Base-by-base conservation (phyloP, 2,113 vertebrate genomes). In the Heterotilapia buettikoferi region DNA sequence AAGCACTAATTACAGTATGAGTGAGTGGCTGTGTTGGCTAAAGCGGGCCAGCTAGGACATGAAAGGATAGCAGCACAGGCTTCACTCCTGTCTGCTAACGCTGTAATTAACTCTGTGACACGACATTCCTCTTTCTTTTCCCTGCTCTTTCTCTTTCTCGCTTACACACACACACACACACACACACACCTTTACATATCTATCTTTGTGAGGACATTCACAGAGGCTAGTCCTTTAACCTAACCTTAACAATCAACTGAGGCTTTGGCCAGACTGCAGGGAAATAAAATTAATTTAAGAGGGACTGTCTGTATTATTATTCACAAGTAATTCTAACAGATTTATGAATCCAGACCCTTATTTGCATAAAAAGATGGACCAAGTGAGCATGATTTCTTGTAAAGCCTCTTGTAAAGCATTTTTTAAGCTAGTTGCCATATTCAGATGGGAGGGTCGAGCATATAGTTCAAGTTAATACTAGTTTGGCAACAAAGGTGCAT, bases 1-100 rank as follows among this genome's bases (percentile, higher is more conserved):
- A 95, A 95, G 90, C 88, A 90, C 92, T 94, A 94, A 94, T 96
- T 95, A 94, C 90, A 93, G 84, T 80, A 84, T 84, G 94, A 95
- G 87, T 89, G 88, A 93, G 92, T 85, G 83, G 89, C 83, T 90
- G 93, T 92, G 93, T 88, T 90, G 88, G 91, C 91, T 91, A 89
- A 93, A 93, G 90, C 90, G 50, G 89, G 83, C 86, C 89, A 82
- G 79, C 86, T 56, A 88, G 83, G 43, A 94, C 92, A 89, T 94
- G 87, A 96, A 95, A 93, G 86, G 87, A 89, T 52, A 82, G 85
- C 85, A 52, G 83, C 79, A 88, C 78, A 89, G 78, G 89, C 86
- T 88, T 73, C 78, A 86, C 84, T 92, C 78, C 56, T 36, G 82
- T 80, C 87, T 84, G 86, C 89, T 91, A 88, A 90, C 52, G 26